Evolutionary conservation across 1,140 invertebrate genomes (phyloP), one percentile per base, ranked within the genome.

Genomic region (Drosophila lacteicornis): DNA sequence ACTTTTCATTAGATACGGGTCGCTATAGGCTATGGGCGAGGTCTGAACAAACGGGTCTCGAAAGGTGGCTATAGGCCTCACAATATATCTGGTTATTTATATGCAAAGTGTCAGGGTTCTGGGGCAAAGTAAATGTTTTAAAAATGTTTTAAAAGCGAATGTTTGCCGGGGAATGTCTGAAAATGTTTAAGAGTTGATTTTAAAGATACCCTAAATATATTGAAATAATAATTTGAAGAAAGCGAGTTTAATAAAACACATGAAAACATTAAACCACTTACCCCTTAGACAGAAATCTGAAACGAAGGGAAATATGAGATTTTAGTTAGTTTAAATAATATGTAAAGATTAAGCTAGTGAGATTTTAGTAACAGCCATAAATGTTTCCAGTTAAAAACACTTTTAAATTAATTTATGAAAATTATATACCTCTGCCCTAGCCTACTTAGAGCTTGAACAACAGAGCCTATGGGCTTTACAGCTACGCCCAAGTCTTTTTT

Each of bases 1-100:
- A 67, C 79, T 80, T 87, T 87, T 86, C 59, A 86, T 86, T 87
- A 83, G 80, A 45, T 30, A 50, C n/a, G 76, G 62, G 50, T 17
- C 22, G 27, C 27, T 30, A 7, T 30, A 38, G 4, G 22, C 40
- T 17, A 40, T 17, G 38, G 70, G 51, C 27, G 66, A 33, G 56
- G 17, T 43, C 36, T 57, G 11, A 38, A 38, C 12, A 55, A 55
- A 53, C 65, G 51, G 69, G 47, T 73, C 56, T 51, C 30, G 11
- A 49, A 38, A 73, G 19, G 13, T 19, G 69, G 43, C 27, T 43
- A 50, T 33, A 57, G 46, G 73, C 61, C 50, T 9, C 25, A 60
- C 55, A 46, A 69, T 59, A 68, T 59, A 77, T 68, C 74, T 56
- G 74, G 49, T 56, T 77, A 78, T 78, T 78, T 60, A 77, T 68